Base-by-base conservation (phyloP, 2,888 invertebrate genomes). In the Pinctada fucata region DNA sequence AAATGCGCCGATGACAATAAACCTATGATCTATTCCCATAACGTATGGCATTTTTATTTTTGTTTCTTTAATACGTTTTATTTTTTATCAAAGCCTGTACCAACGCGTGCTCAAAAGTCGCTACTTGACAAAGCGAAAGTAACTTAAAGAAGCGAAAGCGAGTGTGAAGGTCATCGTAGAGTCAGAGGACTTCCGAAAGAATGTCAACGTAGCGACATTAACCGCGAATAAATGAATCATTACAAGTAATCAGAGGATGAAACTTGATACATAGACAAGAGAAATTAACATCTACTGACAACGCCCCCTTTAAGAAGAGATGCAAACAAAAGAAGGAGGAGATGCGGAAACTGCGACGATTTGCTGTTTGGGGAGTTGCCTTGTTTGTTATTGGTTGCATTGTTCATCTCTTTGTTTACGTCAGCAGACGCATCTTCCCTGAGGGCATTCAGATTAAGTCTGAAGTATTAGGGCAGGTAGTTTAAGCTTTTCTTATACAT, bases 1-100 rank as follows among this genome's bases (percentile, higher is more conserved):
- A 6, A 88, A 64, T 3, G 86, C 76, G 2, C 87, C 83, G 4
- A 87, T 75, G 4, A 84, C 86, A 66, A 89, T 63, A 51, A 76
- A 78, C 73, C 82, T 88, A 52, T 90, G 90, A 70, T 89, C 90
- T 48, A 89, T 72, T 69, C 86, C 85, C 45, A 86, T 83, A 50
- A 87, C 75, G 6, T 79, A 72, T 51, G 88, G 85, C 88, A 88
- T 89, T 45, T 16, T 77, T 68, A n/a, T 65, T 31, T 31, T 31
- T 31, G 31, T 31, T 31, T 1, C 1, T 31, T 31, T 31, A 31
- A 1, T 31, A 31, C 31, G 31, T 31, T 31, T 31, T 31, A 31
- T 31, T 0, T 31, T 31, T 31, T 0, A 31, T 31, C 31, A 31
- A 31, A 31, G 31, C 31, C 31, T 31, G 31, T 31, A 31, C 31